A percentile compares a stretch with the other conserved stretches of the same genome.
Evolutionary conservation across 2,797 vertebrate genomes (phyloP).

Genomic region (Eulemur rubriventer): DNA sequence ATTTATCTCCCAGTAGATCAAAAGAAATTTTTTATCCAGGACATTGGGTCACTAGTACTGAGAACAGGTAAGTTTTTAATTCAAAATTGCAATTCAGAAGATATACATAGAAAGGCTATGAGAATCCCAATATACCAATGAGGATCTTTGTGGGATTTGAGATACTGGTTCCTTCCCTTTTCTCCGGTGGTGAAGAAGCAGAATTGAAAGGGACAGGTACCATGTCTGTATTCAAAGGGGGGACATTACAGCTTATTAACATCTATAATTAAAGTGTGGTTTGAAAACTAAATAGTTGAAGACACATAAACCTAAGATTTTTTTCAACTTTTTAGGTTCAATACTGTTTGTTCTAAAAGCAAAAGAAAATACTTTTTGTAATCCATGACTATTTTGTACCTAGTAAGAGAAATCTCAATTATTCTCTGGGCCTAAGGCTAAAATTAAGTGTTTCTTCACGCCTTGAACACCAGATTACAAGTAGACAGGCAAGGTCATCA

Average conservation of each 20-base stretch:
- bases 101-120: neutral
- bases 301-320: neutral
- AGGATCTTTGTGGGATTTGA: neutral
- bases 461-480: neutral
- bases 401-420: neutral
- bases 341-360: neutral
- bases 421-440: neutral
- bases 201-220: neutral
- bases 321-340: neutral
- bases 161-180: neutral
- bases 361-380: neutral
- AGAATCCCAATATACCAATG: neutral
- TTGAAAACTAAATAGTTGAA: constrained; percentile 3
- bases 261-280: neutral
- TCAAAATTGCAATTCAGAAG: neutral
- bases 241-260: neutral
- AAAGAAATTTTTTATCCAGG: neutral
- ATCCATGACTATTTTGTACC: neutral
- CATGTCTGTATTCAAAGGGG: neutral
- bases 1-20: neutral
- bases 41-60: neutral
- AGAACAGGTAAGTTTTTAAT: neutral
- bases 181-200: neutral
- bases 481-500: neutral
- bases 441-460: neutral